phyloP scores from a whole-genome alignment of 2,888 invertebrate genomes.

The Brachylomia viminalis region DNA sequence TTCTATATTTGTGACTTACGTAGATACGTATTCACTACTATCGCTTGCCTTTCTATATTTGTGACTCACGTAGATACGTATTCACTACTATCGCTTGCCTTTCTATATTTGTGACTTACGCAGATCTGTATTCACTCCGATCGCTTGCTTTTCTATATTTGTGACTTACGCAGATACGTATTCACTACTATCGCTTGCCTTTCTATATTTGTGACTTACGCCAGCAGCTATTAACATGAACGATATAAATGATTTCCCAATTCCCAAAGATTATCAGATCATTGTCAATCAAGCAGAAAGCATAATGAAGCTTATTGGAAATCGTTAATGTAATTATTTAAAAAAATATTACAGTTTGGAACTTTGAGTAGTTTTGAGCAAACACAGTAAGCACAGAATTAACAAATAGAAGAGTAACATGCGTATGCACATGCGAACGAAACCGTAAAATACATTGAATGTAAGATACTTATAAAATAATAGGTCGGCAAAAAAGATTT shows the following conservation, averaged over 20 bases:
- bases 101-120: not conserved
- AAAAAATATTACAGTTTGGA: not conserved
- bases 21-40: not conserved
- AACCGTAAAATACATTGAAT: not conserved
- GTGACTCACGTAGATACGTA: not conserved
- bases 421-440: conserved; percentile 18
- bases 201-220: too few relatives aligned
- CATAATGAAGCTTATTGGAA: not conserved
- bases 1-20: not conserved
- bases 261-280: not conserved
- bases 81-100: not conserved
- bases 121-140: not conserved
- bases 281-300: not conserved
- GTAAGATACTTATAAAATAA: not conserved
- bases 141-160: not conserved
- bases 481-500: too few relatives aligned
- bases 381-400: too few relatives aligned
- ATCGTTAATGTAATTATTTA: not conserved
- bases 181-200: not conserved
- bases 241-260: not conserved
- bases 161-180: not conserved
- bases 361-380: not conserved
- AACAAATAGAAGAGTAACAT: not conserved
- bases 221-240: not conserved
- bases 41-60: not conserved